Percentiles rank a stretch among this genome's conserved stretches.
These are phyloP conservation scores for Colletes latitarsis DNA, from an alignment of 1,140 invertebrate species.

Conservation along the genomic window DNA sequence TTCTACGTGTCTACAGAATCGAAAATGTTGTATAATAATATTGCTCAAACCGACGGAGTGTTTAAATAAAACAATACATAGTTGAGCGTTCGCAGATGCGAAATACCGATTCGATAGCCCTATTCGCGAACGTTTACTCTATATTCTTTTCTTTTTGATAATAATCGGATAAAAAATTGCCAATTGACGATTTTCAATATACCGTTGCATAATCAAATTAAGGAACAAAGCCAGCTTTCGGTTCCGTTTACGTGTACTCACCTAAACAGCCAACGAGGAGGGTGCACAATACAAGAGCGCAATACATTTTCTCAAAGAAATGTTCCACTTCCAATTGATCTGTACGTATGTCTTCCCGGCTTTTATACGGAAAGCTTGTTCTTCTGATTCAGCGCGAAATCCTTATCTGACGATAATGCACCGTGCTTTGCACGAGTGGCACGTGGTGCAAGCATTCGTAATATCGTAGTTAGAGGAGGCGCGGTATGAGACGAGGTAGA, in stretches of 20 bases:
- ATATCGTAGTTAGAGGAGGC: not conserved
- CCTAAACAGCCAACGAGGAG: slow-evolving; percentile 18
- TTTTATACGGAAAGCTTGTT: slow-evolving; percentile 52
- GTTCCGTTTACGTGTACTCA: slow-evolving; percentile 18
- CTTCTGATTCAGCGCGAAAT: slow-evolving; percentile 43
- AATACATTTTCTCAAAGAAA: slow-evolving; percentile 27
- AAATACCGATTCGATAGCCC: too few species aligned
- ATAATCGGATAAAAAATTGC: too few species aligned
- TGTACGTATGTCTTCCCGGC: not conserved
- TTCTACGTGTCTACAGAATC: too few species aligned
- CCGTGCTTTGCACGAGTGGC: slow-evolving; percentile 9
- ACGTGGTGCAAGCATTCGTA: slow-evolving; percentile 19
- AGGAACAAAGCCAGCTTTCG: not conserved
- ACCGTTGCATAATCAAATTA: too few species aligned
- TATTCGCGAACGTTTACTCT: too few species aligned
- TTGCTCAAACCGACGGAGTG: too few species aligned
- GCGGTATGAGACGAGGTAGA: not conserved
- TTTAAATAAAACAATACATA: not conserved
- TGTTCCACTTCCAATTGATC: too few species aligned
- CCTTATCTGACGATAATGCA: slow-evolving; percentile 50
- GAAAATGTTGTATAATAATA: too few species aligned
- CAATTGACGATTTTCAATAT: too few species aligned
- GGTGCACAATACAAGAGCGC: too few species aligned
- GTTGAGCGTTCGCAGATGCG: not conserved
- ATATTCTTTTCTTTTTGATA: too few species aligned